Base-by-base conservation (phyloP, 2,797 vertebrate genomes). In the Hydrocynus forskahlii region DNA sequence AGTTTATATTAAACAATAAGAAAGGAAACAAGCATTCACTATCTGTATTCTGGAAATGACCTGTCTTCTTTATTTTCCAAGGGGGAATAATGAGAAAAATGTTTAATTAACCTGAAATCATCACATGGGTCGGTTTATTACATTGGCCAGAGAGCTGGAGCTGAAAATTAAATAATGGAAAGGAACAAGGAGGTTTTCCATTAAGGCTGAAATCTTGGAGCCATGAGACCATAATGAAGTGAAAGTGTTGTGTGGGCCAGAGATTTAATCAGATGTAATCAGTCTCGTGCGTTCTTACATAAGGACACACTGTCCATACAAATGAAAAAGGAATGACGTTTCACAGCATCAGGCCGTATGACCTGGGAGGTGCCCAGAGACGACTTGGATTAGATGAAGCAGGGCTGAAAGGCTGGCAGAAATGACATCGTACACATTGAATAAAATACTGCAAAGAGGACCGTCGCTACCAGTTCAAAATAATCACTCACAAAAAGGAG, bases 31-130 rank as follows among this genome's bases (percentile, higher is more conserved):
- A 74, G 7, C 23, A 10, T 59, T 7, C 54, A 75, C 68, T 38
- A 16, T 45, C 40, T 12, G 23, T 29, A n/a, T 38, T 69, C 35
- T 60, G 1, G 19, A 8, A 69, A 23, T 23, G 50, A 25, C 19
- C 23, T n/a, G 5, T 60, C 13, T 40, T 48, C 21, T 64, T 75
- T 70, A 70, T 68, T 55, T 19, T 7, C 45, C 45, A 8, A 10
- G 9, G 14, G 35, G 48, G 16, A 35, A 73, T 7, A 54, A 43
- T 40, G 48, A 60, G 45, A 75, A 52, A 25, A 7, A 62, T 50
- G 54, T 76, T 76, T 70, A 75, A 76, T 76, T 81, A 71, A 81
- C 74, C 80, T 64, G 50, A 72, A 71, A 76, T 71, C 74, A 45
- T 45, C 62, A 45, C 79, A 76, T 71, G 66, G 55, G 29, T 63